Evolutionary conservation across 2,113 vertebrate species (phyloP), one percentile per base, ranked within the genome.

Genomic region (Grantiella picta): DNA sequence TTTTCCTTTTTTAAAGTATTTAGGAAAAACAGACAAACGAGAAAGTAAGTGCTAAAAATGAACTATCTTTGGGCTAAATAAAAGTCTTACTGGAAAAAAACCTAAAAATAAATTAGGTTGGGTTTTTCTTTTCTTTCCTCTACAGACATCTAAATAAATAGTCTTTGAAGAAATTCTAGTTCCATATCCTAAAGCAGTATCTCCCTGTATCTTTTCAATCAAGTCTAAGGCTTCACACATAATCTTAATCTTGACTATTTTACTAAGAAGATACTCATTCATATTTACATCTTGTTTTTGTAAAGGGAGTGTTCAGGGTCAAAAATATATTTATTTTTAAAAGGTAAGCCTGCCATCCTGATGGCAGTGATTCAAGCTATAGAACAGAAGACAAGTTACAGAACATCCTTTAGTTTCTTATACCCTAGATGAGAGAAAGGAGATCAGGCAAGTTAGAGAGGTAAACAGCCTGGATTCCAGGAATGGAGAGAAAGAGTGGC

Each of bases 51-150:
- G 93, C 93, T 97, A 88, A 90, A 71, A 88, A 90, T 47, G 65
- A 97, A 90, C 86, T 91, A 94, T 92, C 90, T 97, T 96, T 95
- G 96, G 96, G 96, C 83, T 97, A 97, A 98, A 97, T 92, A 92
- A 96, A 95, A 90, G 49, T 82, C 78, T 94, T 72, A 91, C 56
- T 69, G 57, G 60, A 85, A 96, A 95, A 94, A 92, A 92, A 86
- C 1, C 47, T 69, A 92, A 94, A 94, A 96, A 96, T 93, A 97
- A 94, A 88, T 93, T 87, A 95, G 45, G 8, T 42, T 33, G 29
- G 3, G 12, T 23, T 76, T 54, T 38, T 45, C 16, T 53, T 89
- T 45, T 21, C 59, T 78, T 40, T 42, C 22, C 33, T 77, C 77
- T 92, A 95, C 73, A 91, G 54, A 80, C 28, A 78, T 3, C n/a